These are phyloP conservation scores for Drosophila tripunctata DNA, from an alignment of 2,888 invertebrate species.

Conservation along the genomic window DNA sequence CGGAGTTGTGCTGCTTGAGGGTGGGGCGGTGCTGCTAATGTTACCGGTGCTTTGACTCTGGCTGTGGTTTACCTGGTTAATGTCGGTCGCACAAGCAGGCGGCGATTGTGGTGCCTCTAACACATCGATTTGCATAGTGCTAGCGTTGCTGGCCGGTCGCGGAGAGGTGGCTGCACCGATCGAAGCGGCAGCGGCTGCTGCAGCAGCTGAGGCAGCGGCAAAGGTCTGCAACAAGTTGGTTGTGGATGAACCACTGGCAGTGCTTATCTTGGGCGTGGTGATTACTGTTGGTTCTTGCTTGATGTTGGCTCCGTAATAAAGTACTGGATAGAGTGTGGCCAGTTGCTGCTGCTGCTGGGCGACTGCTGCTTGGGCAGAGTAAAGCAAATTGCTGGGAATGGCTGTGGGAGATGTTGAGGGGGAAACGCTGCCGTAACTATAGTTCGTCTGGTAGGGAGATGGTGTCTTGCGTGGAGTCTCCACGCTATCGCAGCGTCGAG, in stretches of 20 bases:
- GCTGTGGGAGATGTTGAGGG: constrained; percentile 71
- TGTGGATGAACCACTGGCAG: constrained; percentile 39
- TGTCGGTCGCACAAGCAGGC: constrained; percentile 24
- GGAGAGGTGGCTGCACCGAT: constrained; percentile 57
- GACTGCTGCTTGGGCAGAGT: constrained; percentile 49
- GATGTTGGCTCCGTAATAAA: constrained; percentile 65
- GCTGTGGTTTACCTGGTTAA: constrained; percentile 14
- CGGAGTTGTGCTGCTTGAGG: constrained; percentile 51
- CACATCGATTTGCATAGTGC: constrained; percentile 68
- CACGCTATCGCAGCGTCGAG: constrained; percentile 82
- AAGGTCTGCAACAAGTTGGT: constrained; percentile 39
- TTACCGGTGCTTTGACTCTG: too few species aligned
- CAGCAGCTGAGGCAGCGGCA: constrained; percentile 52
- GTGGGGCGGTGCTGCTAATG: constrained; percentile 22
- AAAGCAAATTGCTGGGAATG: constrained; percentile 56
- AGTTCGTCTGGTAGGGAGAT: constrained; percentile 82
- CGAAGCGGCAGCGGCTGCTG: constrained; percentile 35
- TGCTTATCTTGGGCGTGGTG: constrained; percentile 22
- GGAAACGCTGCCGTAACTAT: constrained; percentile 79
- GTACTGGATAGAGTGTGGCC: constrained; percentile 66
- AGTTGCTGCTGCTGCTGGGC: constrained; percentile 58
- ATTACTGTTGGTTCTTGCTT: constrained; percentile 68
- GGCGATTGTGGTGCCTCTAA: constrained; percentile 52
- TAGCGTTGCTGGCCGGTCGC: constrained; percentile 53
- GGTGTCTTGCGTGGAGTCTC: constrained; percentile 82